Conservation (phyloP, 1,140 invertebrate genomes). For the Chironomus tepperi region DNA sequence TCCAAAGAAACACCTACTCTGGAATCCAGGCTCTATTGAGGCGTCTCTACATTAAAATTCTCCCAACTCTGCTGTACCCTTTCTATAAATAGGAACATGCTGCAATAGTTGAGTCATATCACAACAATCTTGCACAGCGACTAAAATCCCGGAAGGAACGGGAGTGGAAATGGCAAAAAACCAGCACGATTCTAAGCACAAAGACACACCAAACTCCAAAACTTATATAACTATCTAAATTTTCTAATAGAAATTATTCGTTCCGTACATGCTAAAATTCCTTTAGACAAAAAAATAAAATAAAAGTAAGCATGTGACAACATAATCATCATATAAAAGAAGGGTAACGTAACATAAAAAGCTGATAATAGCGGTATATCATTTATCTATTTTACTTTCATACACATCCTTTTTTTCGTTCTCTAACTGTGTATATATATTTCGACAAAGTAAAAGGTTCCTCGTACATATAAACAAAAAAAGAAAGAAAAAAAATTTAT, state of each 20-base stretch:
- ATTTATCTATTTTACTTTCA: background rate
- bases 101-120: too few species aligned
- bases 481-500: background rate
- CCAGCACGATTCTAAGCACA: too few species aligned
- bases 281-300: background rate
- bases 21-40: too few species aligned
- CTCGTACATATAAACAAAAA: background rate
- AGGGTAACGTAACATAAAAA: background rate
- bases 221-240: background rate
- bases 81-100: too few species aligned
- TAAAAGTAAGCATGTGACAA: background rate
- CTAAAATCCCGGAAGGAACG: too few species aligned
- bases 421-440: background rate
- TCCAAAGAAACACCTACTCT: too few species aligned
- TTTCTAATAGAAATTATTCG: background rate
- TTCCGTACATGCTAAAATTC: background rate
- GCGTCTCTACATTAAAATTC: too few species aligned
- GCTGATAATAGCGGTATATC: constrained; percentile 12
- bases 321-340: background rate
- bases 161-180: too few species aligned
- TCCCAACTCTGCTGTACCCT: too few species aligned
- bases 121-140: too few species aligned
- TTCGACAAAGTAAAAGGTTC: background rate
- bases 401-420: background rate
- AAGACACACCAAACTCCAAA: too few species aligned